These are phyloP conservation scores for Syrista parreyssii DNA, from an alignment of 2,888 invertebrate species.

Conservation along the genomic window DNA sequence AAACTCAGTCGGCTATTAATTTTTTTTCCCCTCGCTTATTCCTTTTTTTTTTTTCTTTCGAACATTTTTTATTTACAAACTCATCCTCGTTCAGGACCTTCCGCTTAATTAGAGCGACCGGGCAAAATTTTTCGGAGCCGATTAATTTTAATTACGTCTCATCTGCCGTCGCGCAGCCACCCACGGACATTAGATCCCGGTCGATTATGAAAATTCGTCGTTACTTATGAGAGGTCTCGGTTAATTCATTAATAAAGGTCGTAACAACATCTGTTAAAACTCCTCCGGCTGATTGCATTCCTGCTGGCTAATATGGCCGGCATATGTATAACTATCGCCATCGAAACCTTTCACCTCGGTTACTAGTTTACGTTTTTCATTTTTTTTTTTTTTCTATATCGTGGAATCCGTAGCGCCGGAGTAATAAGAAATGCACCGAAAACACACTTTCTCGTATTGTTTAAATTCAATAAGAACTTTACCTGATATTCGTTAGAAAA, in stretches of 20 bases:
- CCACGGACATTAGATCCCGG: background rate
- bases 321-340: background rate
- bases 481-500: background rate
- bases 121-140: conserved; percentile 29
- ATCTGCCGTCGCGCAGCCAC: background rate
- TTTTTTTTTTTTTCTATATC: background rate
- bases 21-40: background rate
- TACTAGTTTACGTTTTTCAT: background rate
- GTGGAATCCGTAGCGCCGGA: background rate
- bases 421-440: background rate
- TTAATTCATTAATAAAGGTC: background rate
- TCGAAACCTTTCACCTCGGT: background rate
- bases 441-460: background rate
- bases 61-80: conserved; percentile 24
- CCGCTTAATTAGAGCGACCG: conserved; percentile 7
- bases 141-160: conserved; percentile 28
- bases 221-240: background rate
- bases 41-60: background rate
- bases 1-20: background rate
- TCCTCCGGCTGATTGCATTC: background rate
- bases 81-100: conserved; percentile 23
- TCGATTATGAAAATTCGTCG: background rate
- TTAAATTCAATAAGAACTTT: background rate
- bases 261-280: background rate
- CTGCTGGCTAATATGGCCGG: background rate